These are phyloP conservation scores for Aythya baeri DNA, from an alignment of 2,113 vertebrate species.

Conservation along the genomic window DNA sequence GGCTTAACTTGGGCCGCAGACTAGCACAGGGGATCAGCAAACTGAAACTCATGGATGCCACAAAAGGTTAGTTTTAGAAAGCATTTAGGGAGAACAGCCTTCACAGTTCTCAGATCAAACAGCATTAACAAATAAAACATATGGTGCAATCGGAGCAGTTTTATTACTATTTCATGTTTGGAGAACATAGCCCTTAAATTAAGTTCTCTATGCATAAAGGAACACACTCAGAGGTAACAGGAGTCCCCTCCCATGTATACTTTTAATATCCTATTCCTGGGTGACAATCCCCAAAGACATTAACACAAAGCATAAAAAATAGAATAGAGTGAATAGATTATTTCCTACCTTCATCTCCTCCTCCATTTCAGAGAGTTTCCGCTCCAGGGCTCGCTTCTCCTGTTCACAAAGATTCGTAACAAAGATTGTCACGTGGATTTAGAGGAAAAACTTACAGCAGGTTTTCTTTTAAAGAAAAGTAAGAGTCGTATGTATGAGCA, in stretches of 20 bases:
- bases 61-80: slow-evolving; percentile 24
- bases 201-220: neutral
- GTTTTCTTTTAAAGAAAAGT: neutral
- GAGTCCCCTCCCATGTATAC: neutral
- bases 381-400: slow-evolving; percentile 93
- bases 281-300: neutral
- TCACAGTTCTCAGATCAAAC: neutral
- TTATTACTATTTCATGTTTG: neutral
- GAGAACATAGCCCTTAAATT: neutral
- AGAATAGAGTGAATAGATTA: neutral
- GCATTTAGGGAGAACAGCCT: slow-evolving; percentile 9
- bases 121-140: slow-evolving; percentile 1
- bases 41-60: slow-evolving; percentile 36
- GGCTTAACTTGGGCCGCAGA: slow-evolving; percentile 8
- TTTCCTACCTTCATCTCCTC: slow-evolving; percentile 93
- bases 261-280: neutral
- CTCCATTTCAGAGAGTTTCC: slow-evolving; percentile 96
- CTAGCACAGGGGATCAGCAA: slow-evolving; percentile 40
- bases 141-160: neutral
- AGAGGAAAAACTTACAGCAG: neutral
- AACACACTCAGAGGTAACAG: neutral
- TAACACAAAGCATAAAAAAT: neutral
- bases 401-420: slow-evolving; percentile 68
- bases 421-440: neutral
- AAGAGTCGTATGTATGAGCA: neutral